A percentile compares a stretch with the other conserved stretches of the same genome.
These are phyloP conservation scores for Masticophis lateralis DNA, from an alignment of 2,797 vertebrate genomes.

Conservation along the genomic window DNA sequence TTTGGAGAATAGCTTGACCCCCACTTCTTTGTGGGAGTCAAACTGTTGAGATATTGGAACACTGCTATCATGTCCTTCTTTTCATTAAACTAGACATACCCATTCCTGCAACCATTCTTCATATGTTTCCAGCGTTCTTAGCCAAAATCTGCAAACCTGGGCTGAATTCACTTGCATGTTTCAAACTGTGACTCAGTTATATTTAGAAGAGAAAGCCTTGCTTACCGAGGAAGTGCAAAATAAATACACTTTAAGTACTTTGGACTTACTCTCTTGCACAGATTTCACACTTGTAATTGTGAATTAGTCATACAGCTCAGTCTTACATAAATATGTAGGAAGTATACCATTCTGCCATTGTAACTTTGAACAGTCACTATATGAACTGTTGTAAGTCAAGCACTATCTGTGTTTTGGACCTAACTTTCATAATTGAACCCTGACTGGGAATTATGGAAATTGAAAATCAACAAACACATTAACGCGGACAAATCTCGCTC, in stretches of 20 bases:
- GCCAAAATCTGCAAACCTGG: fast-evolving
- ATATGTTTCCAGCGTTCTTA: not conserved
- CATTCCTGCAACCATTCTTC: too few relatives aligned
- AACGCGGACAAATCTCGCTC: not conserved
- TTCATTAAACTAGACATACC: too few relatives aligned
- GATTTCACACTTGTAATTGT: constrained; percentile 32
- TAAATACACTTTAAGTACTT: not conserved
- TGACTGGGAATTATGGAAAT: not conserved
- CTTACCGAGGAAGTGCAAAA: not conserved
- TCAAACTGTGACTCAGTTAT: not conserved
- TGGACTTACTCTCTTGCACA: not conserved
- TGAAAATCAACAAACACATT: not conserved
- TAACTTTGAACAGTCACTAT: not conserved
- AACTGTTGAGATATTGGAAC: too few relatives aligned
- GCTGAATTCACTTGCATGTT: not conserved
- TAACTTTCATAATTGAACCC: not conserved
- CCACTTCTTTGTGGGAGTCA: too few relatives aligned
- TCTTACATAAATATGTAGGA: constrained; percentile 14
- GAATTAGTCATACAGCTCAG: constrained; percentile 2
- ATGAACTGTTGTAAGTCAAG: not conserved
- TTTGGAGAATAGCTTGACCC: too few relatives aligned
- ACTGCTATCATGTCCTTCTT: too few relatives aligned
- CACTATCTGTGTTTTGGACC: not conserved
- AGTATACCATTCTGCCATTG: constrained; percentile 20
- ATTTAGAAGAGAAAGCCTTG: not conserved